These are phyloP conservation scores for Hydrochoerus hydrochaeris DNA, from an alignment of 2,113 vertebrate species.

Conservation along the genomic window DNA sequence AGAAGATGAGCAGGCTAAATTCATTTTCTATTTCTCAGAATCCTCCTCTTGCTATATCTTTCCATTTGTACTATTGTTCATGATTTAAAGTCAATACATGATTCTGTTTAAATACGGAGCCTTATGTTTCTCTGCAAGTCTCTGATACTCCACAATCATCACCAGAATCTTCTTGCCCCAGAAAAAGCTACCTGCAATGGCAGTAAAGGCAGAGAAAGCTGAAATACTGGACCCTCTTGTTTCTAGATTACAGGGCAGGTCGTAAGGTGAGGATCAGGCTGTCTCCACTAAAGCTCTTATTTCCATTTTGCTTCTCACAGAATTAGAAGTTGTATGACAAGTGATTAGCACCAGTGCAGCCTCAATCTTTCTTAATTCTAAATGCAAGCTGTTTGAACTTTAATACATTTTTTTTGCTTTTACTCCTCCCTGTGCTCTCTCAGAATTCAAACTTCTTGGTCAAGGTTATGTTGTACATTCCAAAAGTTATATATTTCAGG, in stretches of 20 bases:
- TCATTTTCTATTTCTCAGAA: not conserved
- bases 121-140: not conserved
- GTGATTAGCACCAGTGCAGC: not conserved
- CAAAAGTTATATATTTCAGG: not conserved
- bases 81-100: not conserved
- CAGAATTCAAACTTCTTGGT: not conserved
- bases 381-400: not conserved
- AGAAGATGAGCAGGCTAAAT: not conserved
- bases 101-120: not conserved
- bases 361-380: not conserved
- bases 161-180: not conserved
- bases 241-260: not conserved
- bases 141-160: not conserved
- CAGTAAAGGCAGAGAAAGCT: not conserved
- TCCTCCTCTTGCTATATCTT: not conserved
- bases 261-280: fast-evolving
- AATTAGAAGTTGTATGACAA: not conserved
- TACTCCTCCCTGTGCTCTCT: not conserved
- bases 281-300: not conserved
- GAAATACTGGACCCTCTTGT: not conserved
- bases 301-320: not conserved
- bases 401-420: not conserved
- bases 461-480: not conserved
- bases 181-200: not conserved
- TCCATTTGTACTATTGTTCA: not conserved